Evolutionary conservation across 2,888 invertebrate species (phyloP).

Genomic region (Sphaerophoria taeniata): DNA sequence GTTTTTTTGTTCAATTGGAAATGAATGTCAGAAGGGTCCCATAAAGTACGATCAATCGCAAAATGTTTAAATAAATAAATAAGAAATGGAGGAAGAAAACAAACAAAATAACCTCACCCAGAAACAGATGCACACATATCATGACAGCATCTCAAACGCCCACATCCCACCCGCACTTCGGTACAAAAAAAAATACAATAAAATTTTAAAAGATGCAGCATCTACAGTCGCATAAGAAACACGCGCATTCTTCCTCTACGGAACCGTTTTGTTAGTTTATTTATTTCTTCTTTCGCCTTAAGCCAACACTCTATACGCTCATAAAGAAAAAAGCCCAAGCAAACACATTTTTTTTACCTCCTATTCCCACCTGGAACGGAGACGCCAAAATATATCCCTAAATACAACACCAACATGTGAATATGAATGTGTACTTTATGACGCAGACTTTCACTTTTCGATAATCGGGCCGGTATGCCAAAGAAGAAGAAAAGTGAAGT

Average conservation of each 20-base stretch:
- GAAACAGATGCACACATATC: slow-evolving; percentile 51
- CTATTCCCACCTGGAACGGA: slow-evolving; percentile 59
- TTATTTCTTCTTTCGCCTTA: slow-evolving; percentile 37
- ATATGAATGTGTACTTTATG: slow-evolving; percentile 45
- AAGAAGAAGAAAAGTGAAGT: slow-evolving; percentile 51
- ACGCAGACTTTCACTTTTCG: slow-evolving; percentile 71
- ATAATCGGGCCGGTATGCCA: background rate
- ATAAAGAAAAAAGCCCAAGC: slow-evolving; percentile 37
- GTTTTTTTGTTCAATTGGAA: background rate
- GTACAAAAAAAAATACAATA: slow-evolving; percentile 36
- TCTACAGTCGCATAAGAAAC: slow-evolving; percentile 34
- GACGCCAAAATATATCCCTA: slow-evolving; percentile 19
- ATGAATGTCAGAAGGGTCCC: slow-evolving; percentile 59
- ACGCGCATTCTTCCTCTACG: slow-evolving; percentile 43
- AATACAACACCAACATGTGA: slow-evolving; percentile 24
- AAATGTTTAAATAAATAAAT: slow-evolving; percentile 19
- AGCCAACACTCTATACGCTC: slow-evolving; percentile 15
- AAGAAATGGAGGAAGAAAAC: background rate
- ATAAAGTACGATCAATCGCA: slow-evolving; percentile 66
- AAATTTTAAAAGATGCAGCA: slow-evolving; percentile 29
- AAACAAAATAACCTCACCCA: slow-evolving; percentile 52
- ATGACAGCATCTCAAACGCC: slow-evolving; percentile 53
- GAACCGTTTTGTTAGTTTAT: slow-evolving; percentile 22
- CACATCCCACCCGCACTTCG: slow-evolving; percentile 63
- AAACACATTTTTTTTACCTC: slow-evolving; percentile 27